Percentiles rank a stretch among this genome's conserved stretches.
Conservation (phyloP, 2,113 vertebrate species). For the Dasyprocta punctata region DNA sequence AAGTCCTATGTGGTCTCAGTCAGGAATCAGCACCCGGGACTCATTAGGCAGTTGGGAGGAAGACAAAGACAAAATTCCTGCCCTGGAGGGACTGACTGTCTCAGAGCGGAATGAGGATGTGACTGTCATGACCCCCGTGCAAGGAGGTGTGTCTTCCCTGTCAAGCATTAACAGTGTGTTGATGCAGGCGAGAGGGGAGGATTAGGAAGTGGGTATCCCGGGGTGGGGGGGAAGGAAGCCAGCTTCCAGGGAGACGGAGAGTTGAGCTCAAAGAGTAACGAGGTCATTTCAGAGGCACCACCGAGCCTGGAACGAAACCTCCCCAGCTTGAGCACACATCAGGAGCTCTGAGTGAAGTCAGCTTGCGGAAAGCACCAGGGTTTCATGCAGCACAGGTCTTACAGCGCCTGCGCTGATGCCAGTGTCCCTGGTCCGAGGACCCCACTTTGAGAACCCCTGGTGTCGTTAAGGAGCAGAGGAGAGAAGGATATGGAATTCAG, state of each 20-base stretch:
- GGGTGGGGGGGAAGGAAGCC: neutral
- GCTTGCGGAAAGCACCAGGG: neutral
- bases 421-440: neutral
- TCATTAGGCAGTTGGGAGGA: neutral
- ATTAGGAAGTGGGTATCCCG: neutral
- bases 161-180: no score
- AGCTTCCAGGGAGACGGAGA: neutral
- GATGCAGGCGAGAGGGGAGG: neutral
- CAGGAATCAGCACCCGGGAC: neutral
- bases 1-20: neutral
- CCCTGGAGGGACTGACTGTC: neutral
- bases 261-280: neutral
- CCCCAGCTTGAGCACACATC: fast-evolving
- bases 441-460: neutral
- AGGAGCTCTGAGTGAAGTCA: neutral
- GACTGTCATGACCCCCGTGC: neutral
- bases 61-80: neutral
- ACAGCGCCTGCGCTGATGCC: neutral
- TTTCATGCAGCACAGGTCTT: neutral
- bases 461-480: neutral
- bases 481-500: neutral
- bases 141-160: neutral
- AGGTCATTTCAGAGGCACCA: neutral
- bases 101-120: neutral
- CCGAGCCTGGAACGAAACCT: neutral